Conservation (phyloP, 2,888 invertebrate species). For the Dicyrtomina minuta region DNA sequence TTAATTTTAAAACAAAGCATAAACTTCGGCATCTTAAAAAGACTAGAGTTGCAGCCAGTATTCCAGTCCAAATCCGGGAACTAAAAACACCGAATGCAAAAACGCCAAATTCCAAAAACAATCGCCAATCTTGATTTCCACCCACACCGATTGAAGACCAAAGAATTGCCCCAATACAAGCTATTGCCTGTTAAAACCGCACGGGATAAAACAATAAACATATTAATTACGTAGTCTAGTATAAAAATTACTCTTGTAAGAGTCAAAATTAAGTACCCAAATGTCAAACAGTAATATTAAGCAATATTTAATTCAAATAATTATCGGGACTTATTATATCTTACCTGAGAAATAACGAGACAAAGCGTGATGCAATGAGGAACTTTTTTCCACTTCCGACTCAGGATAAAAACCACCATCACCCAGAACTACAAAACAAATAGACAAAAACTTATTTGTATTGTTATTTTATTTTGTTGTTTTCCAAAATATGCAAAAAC, state of each 20-base stretch:
- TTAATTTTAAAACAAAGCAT: conserved; percentile 75
- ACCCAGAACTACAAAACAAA: conserved; percentile 65
- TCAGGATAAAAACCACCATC: conserved; percentile 69
- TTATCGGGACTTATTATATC: conserved; percentile 8
- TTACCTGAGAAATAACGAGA: conserved; percentile 77
- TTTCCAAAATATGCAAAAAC: too few relatives aligned
- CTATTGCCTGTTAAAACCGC: too few relatives aligned
- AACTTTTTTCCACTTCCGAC: conserved; percentile 73
- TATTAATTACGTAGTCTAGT: conserved; percentile 31
- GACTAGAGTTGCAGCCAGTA: conserved; percentile 76
- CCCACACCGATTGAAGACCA: conserved; percentile 64
- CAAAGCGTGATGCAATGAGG: conserved; percentile 81
- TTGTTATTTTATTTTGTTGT: too few relatives aligned
- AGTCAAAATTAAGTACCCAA: too few relatives aligned
- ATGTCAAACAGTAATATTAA: neutral
- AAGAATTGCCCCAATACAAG: conserved; percentile 73
- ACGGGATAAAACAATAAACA: conserved; percentile 53
- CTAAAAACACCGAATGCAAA: conserved; percentile 74
- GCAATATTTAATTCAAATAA: neutral
- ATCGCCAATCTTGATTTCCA: conserved; percentile 63
- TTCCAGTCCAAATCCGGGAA: conserved; percentile 80
- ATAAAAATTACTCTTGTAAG: conserved; percentile 7
- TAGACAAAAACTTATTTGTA: conserved; percentile 19
- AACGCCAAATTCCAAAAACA: conserved; percentile 73
- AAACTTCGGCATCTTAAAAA: conserved; percentile 80